Evolutionary conservation across 2,797 vertebrate species (phyloP).

Genomic region (Nyctibius grandis): DNA sequence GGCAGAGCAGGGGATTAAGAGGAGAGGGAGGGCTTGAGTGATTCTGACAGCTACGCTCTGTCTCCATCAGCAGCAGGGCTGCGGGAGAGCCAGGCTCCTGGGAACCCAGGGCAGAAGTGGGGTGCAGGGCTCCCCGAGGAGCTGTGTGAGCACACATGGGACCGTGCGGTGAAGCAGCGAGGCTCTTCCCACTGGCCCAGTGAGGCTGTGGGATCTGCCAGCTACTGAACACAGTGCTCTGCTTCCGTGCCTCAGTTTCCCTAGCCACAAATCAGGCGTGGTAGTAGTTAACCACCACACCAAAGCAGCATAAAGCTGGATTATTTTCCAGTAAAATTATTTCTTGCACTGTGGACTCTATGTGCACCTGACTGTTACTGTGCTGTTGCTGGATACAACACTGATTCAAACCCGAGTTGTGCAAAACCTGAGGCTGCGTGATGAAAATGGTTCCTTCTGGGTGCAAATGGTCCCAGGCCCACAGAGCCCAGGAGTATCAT

Average conservation of each 20-base stretch:
- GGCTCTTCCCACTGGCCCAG: not conserved
- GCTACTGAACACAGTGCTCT: not conserved
- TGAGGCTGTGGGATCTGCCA: not conserved
- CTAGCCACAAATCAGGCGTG: not conserved
- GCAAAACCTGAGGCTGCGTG: not conserved
- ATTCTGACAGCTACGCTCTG: not conserved
- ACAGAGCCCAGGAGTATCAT: not conserved
- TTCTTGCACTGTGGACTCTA: not conserved
- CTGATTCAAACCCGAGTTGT: not conserved
- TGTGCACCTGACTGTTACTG: rapidly evolving
- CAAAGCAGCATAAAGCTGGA: not conserved
- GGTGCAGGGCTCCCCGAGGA: not conserved
- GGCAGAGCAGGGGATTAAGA: not conserved
- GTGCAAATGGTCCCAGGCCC: not conserved
- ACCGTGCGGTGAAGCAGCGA: rapidly evolving
- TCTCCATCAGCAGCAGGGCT: not conserved
- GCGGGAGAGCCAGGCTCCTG: not conserved
- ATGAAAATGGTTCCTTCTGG: not conserved
- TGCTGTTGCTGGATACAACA: not conserved
- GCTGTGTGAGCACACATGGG: rapidly evolving
- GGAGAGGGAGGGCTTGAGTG: not conserved
- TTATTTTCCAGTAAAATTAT: not conserved
- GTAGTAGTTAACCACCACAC: not conserved
- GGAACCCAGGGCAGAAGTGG: not conserved
- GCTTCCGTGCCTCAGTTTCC: not conserved